Percentiles rank a stretch among this genome's conserved stretches.
Evolutionary conservation across 2,113 vertebrate genomes (phyloP).

Genomic region (Macquaria australasica): DNA sequence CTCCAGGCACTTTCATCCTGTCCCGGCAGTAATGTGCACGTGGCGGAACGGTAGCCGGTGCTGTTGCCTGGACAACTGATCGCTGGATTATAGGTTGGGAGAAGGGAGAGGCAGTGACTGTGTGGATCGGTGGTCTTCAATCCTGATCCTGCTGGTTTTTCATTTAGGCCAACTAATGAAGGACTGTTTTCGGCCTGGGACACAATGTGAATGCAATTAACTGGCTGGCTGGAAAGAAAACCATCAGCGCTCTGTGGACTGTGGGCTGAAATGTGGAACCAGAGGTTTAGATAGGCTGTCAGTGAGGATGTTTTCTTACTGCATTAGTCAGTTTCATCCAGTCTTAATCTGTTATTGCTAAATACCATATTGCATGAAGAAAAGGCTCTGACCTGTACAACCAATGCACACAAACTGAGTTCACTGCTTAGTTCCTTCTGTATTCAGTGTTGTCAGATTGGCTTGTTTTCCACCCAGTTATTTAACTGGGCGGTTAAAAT

Average conservation of each 20-base stretch:
- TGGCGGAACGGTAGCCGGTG: constrained; percentile 50
- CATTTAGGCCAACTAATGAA: constrained; percentile 46
- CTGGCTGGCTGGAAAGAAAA: constrained; percentile 37
- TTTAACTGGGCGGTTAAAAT: neutral
- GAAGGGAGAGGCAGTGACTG: constrained; percentile 23
- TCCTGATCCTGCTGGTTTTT: constrained; percentile 43
- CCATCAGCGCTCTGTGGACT: constrained; percentile 11
- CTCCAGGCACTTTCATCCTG: constrained; percentile 69
- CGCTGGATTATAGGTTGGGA: constrained; percentile 68
- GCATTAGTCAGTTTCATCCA: neutral
- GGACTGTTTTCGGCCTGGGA: constrained; percentile 18
- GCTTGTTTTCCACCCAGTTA: neutral
- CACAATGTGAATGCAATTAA: constrained; percentile 47
- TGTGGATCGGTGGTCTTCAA: constrained; percentile 49
- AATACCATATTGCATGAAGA: neutral
- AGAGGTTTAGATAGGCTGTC: neutral
- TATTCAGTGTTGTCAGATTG: neutral
- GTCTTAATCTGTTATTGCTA: neutral
- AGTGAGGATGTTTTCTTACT: neutral
- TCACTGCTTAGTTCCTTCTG: neutral
- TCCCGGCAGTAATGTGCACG: constrained; percentile 54
- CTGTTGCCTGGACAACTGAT: constrained; percentile 79
- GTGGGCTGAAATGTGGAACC: constrained; percentile 3
- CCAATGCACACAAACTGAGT: too few species aligned
- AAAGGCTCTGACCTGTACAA: too few species aligned